Evolutionary conservation across 2,888 invertebrate species (phyloP).

Genomic region (Epinotia demarniana): DNA sequence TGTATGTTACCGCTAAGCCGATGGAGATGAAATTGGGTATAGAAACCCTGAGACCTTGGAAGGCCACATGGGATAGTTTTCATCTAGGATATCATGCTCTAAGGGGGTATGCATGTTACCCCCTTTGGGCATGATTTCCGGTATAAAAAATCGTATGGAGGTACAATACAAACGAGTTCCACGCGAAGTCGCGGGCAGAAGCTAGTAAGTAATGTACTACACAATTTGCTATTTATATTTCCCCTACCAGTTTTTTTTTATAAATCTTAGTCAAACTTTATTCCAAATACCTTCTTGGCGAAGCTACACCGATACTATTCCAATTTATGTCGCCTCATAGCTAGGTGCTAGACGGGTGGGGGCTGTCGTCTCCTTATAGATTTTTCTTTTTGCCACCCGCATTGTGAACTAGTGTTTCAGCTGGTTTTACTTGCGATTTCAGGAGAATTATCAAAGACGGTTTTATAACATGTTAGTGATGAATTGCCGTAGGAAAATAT

Average conservation of each 20-base stretch:
- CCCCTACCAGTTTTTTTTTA: not conserved
- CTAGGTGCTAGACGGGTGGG: slow-evolving; percentile 41
- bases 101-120: no score
- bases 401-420: slow-evolving; percentile 26
- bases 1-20: no score
- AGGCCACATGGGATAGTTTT: no score
- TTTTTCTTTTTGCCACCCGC: slow-evolving; percentile 48
- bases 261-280: not conserved
- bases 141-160: no score
- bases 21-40: no score
- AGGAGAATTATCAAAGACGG: not conserved
- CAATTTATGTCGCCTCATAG: slow-evolving; percentile 45
- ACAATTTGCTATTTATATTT: not conserved
- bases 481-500: not conserved
- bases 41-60: no score
- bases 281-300: not conserved
- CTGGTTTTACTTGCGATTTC: slow-evolving; percentile 12
- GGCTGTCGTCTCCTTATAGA: slow-evolving; percentile 48
- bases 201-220: not conserved
- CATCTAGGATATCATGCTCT: no score
- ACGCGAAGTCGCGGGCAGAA: no score
- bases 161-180: no score
- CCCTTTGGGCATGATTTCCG: no score
- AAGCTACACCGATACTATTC: slow-evolving; percentile 42
- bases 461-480: not conserved